A percentile compares a stretch with the other conserved stretches of the same genome.
Conservation (phyloP, 1,140 invertebrate genomes). For the Drosophila mayri region DNA sequence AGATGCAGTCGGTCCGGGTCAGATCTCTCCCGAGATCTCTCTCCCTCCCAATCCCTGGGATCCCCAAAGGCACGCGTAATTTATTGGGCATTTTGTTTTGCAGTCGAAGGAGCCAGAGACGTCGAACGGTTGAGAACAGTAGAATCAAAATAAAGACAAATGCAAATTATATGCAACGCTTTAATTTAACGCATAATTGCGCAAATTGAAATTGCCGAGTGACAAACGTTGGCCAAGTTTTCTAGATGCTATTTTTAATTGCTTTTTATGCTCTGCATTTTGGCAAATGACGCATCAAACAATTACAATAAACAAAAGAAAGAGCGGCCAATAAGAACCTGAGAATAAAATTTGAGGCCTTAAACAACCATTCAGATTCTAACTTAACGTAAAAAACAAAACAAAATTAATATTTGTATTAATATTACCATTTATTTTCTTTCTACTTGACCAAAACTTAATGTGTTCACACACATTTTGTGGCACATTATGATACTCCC, state of each 20-base stretch:
- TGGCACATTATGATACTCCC: constrained; percentile 50
- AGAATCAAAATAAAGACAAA: constrained; percentile 62
- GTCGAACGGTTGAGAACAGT: constrained; percentile 6
- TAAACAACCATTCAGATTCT: too few relatives aligned
- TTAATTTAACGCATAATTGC: constrained; percentile 84
- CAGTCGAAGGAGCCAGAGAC: constrained; percentile 6
- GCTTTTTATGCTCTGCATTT: constrained; percentile 66
- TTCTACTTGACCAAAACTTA: constrained; percentile 1
- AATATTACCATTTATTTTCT: not conserved
- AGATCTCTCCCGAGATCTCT: constrained; percentile 31
- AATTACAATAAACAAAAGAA: constrained; percentile 45
- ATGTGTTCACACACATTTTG: constrained; percentile 63
- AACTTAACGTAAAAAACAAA: too few relatives aligned
- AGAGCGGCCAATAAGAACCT: too few relatives aligned
- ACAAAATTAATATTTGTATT: too few relatives aligned
- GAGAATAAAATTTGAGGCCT: too few relatives aligned
- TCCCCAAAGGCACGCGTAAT: constrained; percentile 69
- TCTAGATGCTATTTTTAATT: constrained; percentile 56
- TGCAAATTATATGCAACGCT: constrained; percentile 80
- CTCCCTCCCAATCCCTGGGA: not conserved
- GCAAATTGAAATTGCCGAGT: constrained; percentile 81
- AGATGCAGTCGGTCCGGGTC: constrained; percentile 77
- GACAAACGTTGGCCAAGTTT: constrained; percentile 68
- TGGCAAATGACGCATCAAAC: constrained; percentile 62
- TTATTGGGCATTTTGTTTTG: constrained; percentile 77